A percentile compares a stretch with the other conserved stretches of the same genome.
Evolutionary conservation across 2,113 vertebrate genomes (phyloP).

Genomic region (Peromyscus leucopus): DNA sequence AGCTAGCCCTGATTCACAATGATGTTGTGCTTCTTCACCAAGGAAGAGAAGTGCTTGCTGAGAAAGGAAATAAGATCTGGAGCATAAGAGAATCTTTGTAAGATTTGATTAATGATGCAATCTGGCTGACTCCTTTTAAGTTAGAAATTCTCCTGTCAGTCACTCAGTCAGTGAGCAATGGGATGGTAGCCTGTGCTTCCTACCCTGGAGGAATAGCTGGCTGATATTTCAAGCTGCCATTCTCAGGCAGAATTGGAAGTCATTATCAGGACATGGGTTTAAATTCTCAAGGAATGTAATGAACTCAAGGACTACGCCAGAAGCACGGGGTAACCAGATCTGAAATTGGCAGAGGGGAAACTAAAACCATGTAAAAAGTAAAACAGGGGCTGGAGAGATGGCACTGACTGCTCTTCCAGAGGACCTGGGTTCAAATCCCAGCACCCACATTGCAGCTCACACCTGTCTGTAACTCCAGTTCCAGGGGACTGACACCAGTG

Average conservation of each 20-base stretch:
- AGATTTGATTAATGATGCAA: constrained; percentile 6
- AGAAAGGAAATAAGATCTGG: neutral
- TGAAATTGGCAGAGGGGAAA: constrained; percentile 8
- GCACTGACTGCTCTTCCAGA: too few species aligned
- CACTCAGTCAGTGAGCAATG: neutral
- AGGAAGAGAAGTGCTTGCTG: neutral
- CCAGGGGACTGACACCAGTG: too few species aligned
- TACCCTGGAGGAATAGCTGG: neutral
- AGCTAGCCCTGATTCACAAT: neutral
- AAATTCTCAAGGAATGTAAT: constrained; percentile 33
- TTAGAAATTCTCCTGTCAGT: constrained; percentile 3
- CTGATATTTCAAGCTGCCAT: constrained; percentile 15
- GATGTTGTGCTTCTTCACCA: neutral
- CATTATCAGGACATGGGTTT: constrained; percentile 20
- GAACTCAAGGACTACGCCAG: neutral
- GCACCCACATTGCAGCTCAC: too few species aligned
- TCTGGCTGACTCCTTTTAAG: neutral
- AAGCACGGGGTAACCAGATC: neutral
- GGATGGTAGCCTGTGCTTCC: neutral
- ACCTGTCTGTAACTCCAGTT: too few species aligned
- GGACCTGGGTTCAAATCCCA: too few species aligned
- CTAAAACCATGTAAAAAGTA: neutral
- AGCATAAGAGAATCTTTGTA: neutral
- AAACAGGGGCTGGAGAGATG: too few species aligned
- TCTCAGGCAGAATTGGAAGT: neutral